Evolutionary conservation across 2,888 invertebrate genomes (phyloP), one percentile per base, ranked within the genome.

Genomic region (Galeopsomyia nigrocyanea): DNA sequence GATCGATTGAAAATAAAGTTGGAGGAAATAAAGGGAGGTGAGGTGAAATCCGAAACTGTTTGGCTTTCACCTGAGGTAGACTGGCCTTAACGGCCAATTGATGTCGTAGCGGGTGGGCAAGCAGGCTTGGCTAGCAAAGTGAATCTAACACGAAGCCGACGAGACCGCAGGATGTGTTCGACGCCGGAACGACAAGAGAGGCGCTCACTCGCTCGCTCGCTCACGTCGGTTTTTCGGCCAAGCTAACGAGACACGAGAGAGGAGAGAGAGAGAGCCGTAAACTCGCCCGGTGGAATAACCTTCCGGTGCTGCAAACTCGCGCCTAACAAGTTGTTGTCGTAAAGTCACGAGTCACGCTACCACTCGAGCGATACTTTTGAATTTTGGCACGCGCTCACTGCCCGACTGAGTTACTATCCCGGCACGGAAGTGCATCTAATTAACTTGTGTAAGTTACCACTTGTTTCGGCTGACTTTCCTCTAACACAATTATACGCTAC

Each of bases 81-180:
- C 56, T 39, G 63, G 26, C 63, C 53, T 72, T 60, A 68, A 68
- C 68, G 47, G 46, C 21, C 68, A 63, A 72, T 74, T 53, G 69
- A 53, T 71, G 51, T 51, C 10, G 39, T 39, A 39, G 39, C 13
- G 51, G 67, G 69, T 72, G 51, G 67, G 51, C 69, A 70, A 69
- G n/a, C n/a, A n/a, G 57, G 61, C 56, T 64, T 68, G 66, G 21
- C 14, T 56, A 17, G 78, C 80, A 80, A 83, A 82, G 80, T 81
- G 80, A 80, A 81, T 80, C 80, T 81, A 82, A 81, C 81, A 26
- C 64, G 60, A 69, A 83, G 82, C 80, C 78, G 77, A 79, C 80
- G 77, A 39, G 39, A 83, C 82, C 82, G 77, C 83, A 82, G 80
- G 77, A 80, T 77, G 78, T 80, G 79, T 81, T 80, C 79, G 74